These are phyloP conservation scores for Philaethria dido DNA, from an alignment of 2,888 invertebrate genomes.

Conservation along the genomic window DNA sequence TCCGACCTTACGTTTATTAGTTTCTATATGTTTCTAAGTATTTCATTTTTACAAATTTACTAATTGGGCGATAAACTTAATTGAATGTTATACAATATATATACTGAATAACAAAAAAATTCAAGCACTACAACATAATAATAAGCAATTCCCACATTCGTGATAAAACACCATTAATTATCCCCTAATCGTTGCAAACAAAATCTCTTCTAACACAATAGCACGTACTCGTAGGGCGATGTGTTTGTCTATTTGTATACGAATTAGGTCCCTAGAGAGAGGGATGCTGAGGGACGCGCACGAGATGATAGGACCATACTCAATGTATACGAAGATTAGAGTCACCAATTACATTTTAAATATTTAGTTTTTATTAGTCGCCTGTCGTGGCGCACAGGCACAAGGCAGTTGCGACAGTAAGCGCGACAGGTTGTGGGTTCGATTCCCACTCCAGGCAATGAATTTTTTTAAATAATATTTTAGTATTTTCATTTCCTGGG, in stretches of 20 bases:
- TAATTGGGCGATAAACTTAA: too few relatives aligned
- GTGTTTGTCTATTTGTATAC: slow-evolving; percentile 17
- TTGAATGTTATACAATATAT: too few relatives aligned
- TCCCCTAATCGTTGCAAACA: slow-evolving; percentile 32
- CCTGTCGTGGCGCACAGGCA: too few relatives aligned
- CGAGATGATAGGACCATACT: slow-evolving; percentile 19
- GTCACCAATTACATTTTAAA: not conserved
- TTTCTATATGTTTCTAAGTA: too few relatives aligned
- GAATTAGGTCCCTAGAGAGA: slow-evolving; percentile 30
- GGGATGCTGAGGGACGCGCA: slow-evolving; percentile 34
- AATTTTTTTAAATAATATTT: too few relatives aligned
- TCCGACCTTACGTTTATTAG: too few relatives aligned
- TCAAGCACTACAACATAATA: not conserved
- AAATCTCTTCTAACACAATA: slow-evolving; percentile 20
- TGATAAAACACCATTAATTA: slow-evolving; percentile 23
- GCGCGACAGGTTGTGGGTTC: too few relatives aligned
- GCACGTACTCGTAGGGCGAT: not conserved
- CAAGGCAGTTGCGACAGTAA: too few relatives aligned
- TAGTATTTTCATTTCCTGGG: too few relatives aligned
- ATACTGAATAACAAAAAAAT: too few relatives aligned
- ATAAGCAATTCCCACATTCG: not conserved
- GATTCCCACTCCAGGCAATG: too few relatives aligned
- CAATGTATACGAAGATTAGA: not conserved
- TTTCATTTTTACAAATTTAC: too few relatives aligned
- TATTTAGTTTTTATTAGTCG: not conserved